Conservation (phyloP, 2,113 vertebrate genomes). For the Pithys albifrons region DNA sequence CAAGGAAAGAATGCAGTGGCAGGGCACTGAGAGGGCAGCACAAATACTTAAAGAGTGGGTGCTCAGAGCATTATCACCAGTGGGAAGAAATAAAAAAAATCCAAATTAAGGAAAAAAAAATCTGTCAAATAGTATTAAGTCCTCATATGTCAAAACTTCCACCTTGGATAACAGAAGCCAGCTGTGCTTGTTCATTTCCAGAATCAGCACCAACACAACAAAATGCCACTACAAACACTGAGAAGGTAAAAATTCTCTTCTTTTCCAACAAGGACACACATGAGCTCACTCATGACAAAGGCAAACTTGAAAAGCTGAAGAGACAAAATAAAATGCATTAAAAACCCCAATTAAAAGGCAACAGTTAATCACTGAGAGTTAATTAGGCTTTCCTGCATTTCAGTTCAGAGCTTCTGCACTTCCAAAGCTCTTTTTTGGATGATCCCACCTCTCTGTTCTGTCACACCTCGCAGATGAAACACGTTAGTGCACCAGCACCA, state of each 20-base stretch:
- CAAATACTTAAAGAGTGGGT: neutral
- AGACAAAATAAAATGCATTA: neutral
- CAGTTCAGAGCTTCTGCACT: neutral
- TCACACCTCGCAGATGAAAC: neutral
- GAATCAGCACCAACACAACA: neutral
- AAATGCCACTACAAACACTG: neutral
- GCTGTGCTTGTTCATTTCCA: neutral
- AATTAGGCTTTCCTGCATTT: neutral
- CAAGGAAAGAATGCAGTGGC: neutral
- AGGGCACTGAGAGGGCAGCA: neutral
- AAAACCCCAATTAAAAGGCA: neutral
- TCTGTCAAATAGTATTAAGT: neutral
- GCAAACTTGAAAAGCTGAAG: neutral
- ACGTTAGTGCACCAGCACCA: neutral
- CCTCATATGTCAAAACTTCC: neutral
- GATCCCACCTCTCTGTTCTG: neutral
- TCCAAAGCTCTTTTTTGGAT: neutral
- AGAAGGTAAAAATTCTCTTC: neutral
- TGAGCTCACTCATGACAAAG: neutral
- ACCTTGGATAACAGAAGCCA: neutral
- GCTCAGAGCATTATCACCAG: neutral
- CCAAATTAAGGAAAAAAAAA: neutral
- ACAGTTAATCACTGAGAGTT: neutral
- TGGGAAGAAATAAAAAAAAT: neutral
- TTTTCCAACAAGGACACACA: neutral